Base-by-base conservation (phyloP, 1,140 invertebrate genomes). In the Polyergus mexicanus region DNA sequence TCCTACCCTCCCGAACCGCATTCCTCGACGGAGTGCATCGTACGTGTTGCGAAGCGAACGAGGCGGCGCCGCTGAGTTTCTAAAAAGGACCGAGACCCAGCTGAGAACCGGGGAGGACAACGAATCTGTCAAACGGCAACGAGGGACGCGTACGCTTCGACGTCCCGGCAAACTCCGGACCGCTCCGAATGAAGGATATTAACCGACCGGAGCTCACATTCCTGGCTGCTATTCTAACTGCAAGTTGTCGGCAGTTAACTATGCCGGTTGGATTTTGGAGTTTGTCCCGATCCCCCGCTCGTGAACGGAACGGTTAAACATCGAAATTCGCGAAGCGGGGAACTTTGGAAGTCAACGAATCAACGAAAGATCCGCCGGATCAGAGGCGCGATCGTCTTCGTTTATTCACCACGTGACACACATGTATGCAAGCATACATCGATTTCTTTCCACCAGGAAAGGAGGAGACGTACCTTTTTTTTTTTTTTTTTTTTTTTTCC, bases 1-100 rank as follows among this genome's bases (percentile, higher is more conserved):
- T 11, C 3, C 3, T 10, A 16, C 25, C n/a, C 5, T 19, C n/a
- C 25, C 22, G 44, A 11, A 60, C 78, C 78, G 68, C 78, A 83
- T 83, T 83, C 78, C 78, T 83, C 78, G n/a, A 60, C 65, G 66
- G 54, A 83, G 62, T 13, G 32, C 76, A 66, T 83, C 78, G 38
- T 63, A 72, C 78, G 78, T 83, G 54, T 56, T 25, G 78, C 16
- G 38, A 72, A 47, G 13, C 38, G 78, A 83, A 47, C 66, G 51
- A 44, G 66, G 38, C 13, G 16, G 25, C 77, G 19, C 35, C 19
- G 38, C 3, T 28, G 56, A 54, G 35, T 22, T 72, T 13, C 78
- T 74, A 83, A 83, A 83, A 83, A 83, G 78, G 38, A 60, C n/a
- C 38, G 78, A 56, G 56, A 72, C 74, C 28, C 22, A 56, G 56